phyloP scores from a whole-genome alignment of 2,797 vertebrate species.

The Poeciliopsis paucimaculata region DNA sequence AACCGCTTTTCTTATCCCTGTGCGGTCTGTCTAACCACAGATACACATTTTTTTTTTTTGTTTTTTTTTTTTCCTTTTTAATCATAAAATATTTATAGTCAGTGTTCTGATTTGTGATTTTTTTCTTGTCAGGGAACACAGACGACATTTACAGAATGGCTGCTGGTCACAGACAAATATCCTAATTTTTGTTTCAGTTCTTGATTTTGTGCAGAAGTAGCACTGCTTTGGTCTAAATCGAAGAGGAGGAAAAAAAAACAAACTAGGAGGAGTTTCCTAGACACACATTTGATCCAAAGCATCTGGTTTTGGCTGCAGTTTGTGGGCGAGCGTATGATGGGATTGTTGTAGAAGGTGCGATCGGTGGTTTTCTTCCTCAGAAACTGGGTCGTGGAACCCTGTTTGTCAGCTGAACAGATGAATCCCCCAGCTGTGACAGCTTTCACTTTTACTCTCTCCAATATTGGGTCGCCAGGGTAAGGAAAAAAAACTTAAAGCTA shows the following conservation, averaged over 20 bases:
- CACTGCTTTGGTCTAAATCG: background rate
- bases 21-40: background rate
- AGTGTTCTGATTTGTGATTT: background rate
- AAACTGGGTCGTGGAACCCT: background rate
- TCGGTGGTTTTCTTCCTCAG: background rate
- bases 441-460: background rate
- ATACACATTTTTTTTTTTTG: background rate
- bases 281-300: background rate
- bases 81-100: background rate
- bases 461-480: conserved; percentile 11
- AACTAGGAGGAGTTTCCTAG: background rate
- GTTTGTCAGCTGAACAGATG: conserved; percentile 3
- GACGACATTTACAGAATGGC: background rate
- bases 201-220: background rate
- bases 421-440: background rate
- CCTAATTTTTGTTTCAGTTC: background rate
- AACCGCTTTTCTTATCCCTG: background rate
- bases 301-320: background rate
- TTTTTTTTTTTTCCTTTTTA: background rate
- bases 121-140: background rate
- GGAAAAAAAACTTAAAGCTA: background rate
- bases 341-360: background rate
- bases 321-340: background rate
- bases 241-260: too few relatives aligned
- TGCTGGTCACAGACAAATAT: background rate